A percentile compares a stretch with the other conserved stretches of the same genome.
Conservation (phyloP, 35 echinoderm and acorn worm genomes). For the Holothuria glaberrima region DNA sequence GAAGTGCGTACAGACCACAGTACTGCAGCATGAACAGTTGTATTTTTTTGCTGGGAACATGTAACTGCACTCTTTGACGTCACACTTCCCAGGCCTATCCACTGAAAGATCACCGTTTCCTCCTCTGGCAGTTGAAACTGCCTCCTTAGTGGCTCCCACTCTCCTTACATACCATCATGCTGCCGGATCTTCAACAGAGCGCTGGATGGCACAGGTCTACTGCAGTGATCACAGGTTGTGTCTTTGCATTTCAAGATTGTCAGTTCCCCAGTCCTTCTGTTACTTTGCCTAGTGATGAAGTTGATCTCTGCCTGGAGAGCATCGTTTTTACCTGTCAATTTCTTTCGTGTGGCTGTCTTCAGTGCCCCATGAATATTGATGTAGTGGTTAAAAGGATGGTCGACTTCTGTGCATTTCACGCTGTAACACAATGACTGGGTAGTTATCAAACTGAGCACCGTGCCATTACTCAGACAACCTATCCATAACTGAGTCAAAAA, state of each 20-base stretch:
- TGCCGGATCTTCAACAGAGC: neutral
- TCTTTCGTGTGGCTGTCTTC: neutral
- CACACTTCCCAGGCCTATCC: neutral
- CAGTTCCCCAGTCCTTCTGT: neutral
- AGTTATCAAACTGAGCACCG: neutral
- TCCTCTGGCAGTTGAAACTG: neutral
- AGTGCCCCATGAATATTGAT: neutral
- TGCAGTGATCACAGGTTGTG: neutral
- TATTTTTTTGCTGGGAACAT: neutral
- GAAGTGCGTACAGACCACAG: no score
- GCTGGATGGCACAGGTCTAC: neutral
- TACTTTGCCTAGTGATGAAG: neutral
- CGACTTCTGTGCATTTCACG: neutral
- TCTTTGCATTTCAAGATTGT: neutral
- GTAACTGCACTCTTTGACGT: neutral
- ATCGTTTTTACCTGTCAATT: neutral
- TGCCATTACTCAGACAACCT: slow-evolving; percentile 5
- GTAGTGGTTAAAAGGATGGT: neutral
- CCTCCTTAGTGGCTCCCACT: neutral
- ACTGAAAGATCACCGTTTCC: neutral
- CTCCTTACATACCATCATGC: neutral
- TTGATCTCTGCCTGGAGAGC: neutral
- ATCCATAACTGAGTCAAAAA: neutral
- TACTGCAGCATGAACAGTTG: no score
- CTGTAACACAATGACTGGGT: slow-evolving; percentile 5